Evolutionary conservation across 1,140 invertebrate species (phyloP).

Genomic region (Riptortus pedestris): DNA sequence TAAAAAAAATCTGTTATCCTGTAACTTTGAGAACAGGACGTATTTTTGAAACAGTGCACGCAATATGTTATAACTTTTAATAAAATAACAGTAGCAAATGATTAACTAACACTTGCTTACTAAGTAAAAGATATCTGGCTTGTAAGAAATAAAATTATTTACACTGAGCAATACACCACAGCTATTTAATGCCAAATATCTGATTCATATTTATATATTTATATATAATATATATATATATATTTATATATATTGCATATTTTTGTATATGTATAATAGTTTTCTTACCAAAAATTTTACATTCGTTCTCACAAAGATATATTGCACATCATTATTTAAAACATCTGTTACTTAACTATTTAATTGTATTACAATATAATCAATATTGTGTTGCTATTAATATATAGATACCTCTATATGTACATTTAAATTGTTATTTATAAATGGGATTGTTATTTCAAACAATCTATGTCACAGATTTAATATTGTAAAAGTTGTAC

Average conservation of each 20-base stretch:
- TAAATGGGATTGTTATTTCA: neutral
- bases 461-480: conserved; percentile 20
- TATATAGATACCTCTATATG: conserved; percentile 9
- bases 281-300: conserved; percentile 1
- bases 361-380: conserved; percentile 13
- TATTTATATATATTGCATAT: conserved; percentile 13
- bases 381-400: conserved; percentile 4
- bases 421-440: conserved; percentile 12
- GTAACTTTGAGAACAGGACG: conserved; percentile 30
- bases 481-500: neutral
- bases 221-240: conserved; percentile 19
- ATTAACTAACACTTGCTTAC: conserved; percentile 8
- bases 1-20: conserved; percentile 28
- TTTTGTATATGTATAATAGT: conserved; percentile 3
- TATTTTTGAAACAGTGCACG: conserved; percentile 23
- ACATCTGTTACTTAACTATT: conserved; percentile 9
- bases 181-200: conserved; percentile 14
- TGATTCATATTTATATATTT: neutral
- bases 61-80: conserved; percentile 18
- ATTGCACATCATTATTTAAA: conserved; percentile 6
- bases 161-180: conserved; percentile 29
- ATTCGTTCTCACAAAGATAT: conserved; percentile 5
- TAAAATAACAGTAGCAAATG: conserved; percentile 13
- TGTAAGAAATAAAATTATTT: conserved; percentile 23
- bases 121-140: conserved; percentile 8